These are phyloP conservation scores for Habroteleia sp. DNA, from an alignment of 2,888 invertebrate genomes.

Conservation along the genomic window DNA sequence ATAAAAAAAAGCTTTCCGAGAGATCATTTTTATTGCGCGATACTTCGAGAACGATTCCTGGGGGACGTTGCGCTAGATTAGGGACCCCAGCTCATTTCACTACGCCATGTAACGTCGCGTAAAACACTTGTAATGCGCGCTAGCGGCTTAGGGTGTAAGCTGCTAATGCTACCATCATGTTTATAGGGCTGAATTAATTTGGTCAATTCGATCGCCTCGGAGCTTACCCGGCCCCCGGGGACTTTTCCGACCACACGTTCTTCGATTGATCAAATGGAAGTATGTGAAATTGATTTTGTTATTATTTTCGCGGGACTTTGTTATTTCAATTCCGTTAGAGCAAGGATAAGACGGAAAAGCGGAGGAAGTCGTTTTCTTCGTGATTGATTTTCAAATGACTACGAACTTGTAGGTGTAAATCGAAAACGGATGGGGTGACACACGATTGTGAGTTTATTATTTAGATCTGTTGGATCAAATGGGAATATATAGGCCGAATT, in stretches of 20 bases:
- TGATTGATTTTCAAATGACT: constrained; percentile 26
- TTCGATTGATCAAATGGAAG: constrained; percentile 28
- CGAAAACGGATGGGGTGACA: no score
- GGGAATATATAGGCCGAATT: no score
- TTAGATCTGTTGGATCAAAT: no score
- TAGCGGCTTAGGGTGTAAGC: constrained; percentile 73
- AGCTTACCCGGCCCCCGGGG: constrained; percentile 65
- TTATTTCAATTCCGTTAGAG: constrained; percentile 41
- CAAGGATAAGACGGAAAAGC: constrained; percentile 11
- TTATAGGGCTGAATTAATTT: constrained; percentile 80
- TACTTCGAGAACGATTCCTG: constrained; percentile 57
- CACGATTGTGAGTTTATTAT: no score
- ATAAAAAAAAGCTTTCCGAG: constrained; percentile 7
- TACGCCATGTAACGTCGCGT: constrained; percentile 76
- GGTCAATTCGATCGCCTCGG: constrained; percentile 74
- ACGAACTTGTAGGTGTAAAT: neutral
- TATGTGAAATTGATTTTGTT: constrained; percentile 51
- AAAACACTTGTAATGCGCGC: constrained; percentile 80
- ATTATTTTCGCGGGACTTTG: constrained; percentile 47
- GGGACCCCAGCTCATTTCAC: constrained; percentile 75
- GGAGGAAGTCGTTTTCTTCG: constrained; percentile 18
- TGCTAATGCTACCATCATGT: constrained; percentile 77
- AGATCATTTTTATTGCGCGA: constrained; percentile 54
- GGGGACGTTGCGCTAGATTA: constrained; percentile 80
- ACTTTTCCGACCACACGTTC: constrained; percentile 53